Conservation (phyloP, 2,888 invertebrate species). For the Tholera decimalis region DNA sequence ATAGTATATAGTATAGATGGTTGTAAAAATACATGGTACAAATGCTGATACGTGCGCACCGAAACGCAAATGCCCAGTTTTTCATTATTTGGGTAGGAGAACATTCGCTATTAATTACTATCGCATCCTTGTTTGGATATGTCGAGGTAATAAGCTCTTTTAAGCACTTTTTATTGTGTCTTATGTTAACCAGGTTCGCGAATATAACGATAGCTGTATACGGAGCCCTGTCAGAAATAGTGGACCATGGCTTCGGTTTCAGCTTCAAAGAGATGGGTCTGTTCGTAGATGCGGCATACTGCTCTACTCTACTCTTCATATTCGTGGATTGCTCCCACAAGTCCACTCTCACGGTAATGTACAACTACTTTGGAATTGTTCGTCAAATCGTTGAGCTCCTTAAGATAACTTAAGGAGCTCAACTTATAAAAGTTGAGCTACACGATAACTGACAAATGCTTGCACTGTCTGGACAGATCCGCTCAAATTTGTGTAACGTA, state of each 20-base stretch:
- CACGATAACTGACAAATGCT: no score
- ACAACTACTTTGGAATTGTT: no score
- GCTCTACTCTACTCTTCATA: conserved; percentile 91
- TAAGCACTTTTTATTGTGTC: not conserved
- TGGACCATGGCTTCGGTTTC: conserved; percentile 93
- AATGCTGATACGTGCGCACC: not conserved
- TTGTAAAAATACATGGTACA: no score
- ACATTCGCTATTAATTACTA: not conserved
- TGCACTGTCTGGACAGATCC: no score
- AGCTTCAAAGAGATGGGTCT: conserved; percentile 93
- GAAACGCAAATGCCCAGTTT: not conserved
- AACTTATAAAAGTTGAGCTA: no score
- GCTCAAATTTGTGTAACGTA: no score
- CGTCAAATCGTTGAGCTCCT: no score
- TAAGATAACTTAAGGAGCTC: no score
- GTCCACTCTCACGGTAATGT: conserved; percentile 90
- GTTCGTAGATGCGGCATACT: conserved; percentile 92
- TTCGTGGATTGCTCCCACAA: conserved; percentile 94
- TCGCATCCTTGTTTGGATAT: not conserved
- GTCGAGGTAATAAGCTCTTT: not conserved
- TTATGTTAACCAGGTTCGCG: conserved; percentile 85
- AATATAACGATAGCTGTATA: conserved; percentile 93
- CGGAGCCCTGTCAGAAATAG: conserved; percentile 93
- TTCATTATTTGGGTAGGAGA: no score
- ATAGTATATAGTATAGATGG: no score